Percentiles rank a stretch among this genome's conserved stretches.
Evolutionary conservation across 2,113 vertebrate genomes (phyloP).

Genomic region (Syrmaticus mikado): DNA sequence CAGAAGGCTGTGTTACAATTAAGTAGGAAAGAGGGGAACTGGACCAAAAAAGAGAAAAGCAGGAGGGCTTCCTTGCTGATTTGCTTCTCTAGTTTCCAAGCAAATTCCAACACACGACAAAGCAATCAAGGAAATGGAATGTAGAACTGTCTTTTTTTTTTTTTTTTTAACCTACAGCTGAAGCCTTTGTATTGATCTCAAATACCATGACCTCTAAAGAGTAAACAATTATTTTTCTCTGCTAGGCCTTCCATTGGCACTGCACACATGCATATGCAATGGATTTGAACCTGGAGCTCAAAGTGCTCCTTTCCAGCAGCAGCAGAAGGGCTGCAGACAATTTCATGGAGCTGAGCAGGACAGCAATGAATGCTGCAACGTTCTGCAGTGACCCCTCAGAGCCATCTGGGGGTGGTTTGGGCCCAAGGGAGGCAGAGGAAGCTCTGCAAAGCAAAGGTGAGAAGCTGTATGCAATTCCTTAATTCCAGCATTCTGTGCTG

Average conservation of each 20-base stretch:
- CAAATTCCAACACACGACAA: neutral
- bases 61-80: neutral
- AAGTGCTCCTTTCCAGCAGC: neutral
- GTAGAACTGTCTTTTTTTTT: neutral
- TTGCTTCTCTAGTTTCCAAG: neutral
- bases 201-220: too few species aligned
- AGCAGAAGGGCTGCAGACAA: neutral
- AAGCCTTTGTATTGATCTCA: neutral
- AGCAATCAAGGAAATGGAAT: neutral
- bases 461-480: neutral
- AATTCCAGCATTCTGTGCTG: neutral
- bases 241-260: neutral
- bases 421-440: neutral
- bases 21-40: neutral
- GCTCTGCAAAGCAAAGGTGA: neutral
- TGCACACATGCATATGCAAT: neutral
- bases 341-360: too few species aligned
- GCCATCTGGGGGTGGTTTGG: neutral
- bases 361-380: neutral
- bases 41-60: neutral
- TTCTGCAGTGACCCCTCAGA: neutral
- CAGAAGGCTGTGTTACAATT: neutral
- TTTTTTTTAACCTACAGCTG: neutral
- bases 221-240: neutral
- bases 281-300: neutral